Evolutionary conservation across 1,140 invertebrate genomes (phyloP).

Genomic region (Caenorhabditis remanei): DNA sequence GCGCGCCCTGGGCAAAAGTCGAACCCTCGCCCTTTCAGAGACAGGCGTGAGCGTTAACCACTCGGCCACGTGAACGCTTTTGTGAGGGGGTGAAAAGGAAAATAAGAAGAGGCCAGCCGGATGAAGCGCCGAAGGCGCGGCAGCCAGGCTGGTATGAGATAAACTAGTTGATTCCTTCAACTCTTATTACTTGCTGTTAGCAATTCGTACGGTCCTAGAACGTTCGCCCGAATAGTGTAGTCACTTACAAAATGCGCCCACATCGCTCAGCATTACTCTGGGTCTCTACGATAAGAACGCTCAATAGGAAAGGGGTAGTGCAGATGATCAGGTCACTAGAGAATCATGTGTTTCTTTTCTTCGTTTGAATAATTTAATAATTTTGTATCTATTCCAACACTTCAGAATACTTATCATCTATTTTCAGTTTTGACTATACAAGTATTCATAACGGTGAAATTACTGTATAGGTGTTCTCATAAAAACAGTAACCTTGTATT

Average conservation of each 20-base stretch:
- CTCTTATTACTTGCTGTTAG: background rate
- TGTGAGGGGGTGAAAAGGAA: too few species aligned
- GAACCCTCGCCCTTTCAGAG: too few species aligned
- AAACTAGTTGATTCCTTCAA: background rate
- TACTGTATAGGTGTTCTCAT: background rate
- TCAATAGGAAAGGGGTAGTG: background rate
- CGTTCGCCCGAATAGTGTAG: too few species aligned
- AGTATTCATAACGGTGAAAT: background rate
- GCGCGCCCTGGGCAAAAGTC: too few species aligned
- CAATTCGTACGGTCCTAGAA: background rate
- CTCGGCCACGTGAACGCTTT: too few species aligned
- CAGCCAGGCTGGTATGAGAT: too few species aligned
- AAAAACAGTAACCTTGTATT: too few species aligned
- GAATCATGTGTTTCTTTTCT: slow-evolving; percentile 50
- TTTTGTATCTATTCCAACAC: background rate
- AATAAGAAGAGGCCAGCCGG: too few species aligned
- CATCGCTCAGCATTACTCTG: background rate
- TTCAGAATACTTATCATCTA: background rate
- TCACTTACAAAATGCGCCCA: background rate
- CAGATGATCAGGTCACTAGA: slow-evolving; percentile 4
- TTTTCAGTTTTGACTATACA: background rate
- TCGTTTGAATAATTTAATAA: too few species aligned
- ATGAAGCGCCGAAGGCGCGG: too few species aligned
- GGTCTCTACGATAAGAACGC: background rate
- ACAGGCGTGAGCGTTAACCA: too few species aligned